Percentiles rank a stretch among this genome's conserved stretches.
These are phyloP conservation scores for Aplidium turbinatum DNA, from an alignment of 23 tunicate species.

Conservation along the genomic window DNA sequence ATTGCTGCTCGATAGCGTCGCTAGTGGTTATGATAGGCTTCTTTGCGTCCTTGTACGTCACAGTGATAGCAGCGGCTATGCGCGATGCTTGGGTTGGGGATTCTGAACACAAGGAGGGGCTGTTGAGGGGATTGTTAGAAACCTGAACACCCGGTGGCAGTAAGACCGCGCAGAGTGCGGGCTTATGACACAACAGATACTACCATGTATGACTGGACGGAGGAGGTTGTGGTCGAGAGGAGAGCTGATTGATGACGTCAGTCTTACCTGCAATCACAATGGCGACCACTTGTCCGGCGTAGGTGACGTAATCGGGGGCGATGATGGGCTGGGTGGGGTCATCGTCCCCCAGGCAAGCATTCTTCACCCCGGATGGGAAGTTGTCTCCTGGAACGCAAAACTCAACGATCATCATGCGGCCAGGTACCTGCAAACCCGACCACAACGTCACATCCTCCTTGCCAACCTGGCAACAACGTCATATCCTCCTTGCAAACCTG, in stretches of 20 bases:
- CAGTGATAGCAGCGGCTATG: conserved; percentile 61
- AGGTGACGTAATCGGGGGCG: conserved; percentile 57
- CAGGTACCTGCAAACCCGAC: too few relatives aligned
- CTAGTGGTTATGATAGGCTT: conserved; percentile 28
- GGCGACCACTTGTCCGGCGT: conserved; percentile 83
- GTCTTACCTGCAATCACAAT: conserved; percentile 76
- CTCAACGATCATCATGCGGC: neutral
- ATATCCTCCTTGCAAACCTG: too few relatives aligned
- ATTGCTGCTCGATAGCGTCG: conserved; percentile 50
- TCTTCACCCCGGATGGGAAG: conserved; percentile 42
- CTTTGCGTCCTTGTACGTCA: conserved; percentile 68
- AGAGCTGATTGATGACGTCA: neutral
- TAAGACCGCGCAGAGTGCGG: too few relatives aligned
- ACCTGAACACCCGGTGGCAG: neutral
- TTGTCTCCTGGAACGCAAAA: conserved; percentile 33
- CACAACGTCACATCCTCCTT: too few relatives aligned
- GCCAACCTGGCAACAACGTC: too few relatives aligned
- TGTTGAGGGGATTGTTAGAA: too few relatives aligned
- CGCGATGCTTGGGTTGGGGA: conserved; percentile 13
- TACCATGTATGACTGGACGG: too few relatives aligned
- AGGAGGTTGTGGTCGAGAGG: too few relatives aligned
- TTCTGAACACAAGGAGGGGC: too few relatives aligned
- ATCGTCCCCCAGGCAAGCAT: conserved; percentile 25
- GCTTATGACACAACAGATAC: too few relatives aligned
- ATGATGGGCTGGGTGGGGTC: conserved; percentile 46